Percentiles rank a stretch among this genome's conserved stretches.
These are phyloP conservation scores for Pilophorus perplexus DNA, from an alignment of 2,888 invertebrate genomes.

Conservation along the genomic window DNA sequence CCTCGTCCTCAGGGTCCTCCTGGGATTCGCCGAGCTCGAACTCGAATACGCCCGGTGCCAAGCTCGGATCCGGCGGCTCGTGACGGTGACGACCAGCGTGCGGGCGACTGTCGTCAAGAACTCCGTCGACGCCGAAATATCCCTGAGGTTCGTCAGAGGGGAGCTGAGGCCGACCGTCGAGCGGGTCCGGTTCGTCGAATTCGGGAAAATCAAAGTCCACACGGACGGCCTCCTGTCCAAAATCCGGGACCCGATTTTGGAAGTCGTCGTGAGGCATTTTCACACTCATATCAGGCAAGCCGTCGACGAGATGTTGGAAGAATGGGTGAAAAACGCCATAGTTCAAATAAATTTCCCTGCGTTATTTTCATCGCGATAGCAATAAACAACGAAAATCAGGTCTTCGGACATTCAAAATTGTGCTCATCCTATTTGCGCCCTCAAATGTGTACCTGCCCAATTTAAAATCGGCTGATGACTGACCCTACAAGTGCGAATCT, in stretches of 20 bases:
- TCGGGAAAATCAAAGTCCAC: conserved; percentile 39
- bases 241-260: conserved; percentile 39
- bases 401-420: too few species aligned
- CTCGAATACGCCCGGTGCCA: conserved; percentile 38
- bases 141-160: conserved; percentile 19
- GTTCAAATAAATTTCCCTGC: conserved; percentile 17
- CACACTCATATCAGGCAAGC: conserved; percentile 17
- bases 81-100: conserved; percentile 25
- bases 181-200: conserved; percentile 28
- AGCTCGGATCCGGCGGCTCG: conserved; percentile 36
- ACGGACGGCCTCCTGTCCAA: conserved; percentile 43
- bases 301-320: conserved; percentile 36
- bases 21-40: conserved; percentile 40
- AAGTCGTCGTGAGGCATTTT: conserved; percentile 36
- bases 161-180: conserved; percentile 29
- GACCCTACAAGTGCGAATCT: too few species aligned
- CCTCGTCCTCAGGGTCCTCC: conserved; percentile 22
- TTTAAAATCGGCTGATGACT: too few species aligned
- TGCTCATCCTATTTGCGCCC: too few species aligned
- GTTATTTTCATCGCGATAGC: conserved; percentile 8
- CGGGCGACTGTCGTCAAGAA: conserved; percentile 36
- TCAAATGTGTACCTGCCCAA: too few species aligned
- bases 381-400: too few species aligned
- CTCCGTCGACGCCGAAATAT: conserved; percentile 41
- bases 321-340: conserved; percentile 24